Percentiles rank a stretch among this genome's conserved stretches.
These are phyloP conservation scores for Anser cygnoides DNA, from an alignment of 2,113 vertebrate genomes.

Conservation along the genomic window DNA sequence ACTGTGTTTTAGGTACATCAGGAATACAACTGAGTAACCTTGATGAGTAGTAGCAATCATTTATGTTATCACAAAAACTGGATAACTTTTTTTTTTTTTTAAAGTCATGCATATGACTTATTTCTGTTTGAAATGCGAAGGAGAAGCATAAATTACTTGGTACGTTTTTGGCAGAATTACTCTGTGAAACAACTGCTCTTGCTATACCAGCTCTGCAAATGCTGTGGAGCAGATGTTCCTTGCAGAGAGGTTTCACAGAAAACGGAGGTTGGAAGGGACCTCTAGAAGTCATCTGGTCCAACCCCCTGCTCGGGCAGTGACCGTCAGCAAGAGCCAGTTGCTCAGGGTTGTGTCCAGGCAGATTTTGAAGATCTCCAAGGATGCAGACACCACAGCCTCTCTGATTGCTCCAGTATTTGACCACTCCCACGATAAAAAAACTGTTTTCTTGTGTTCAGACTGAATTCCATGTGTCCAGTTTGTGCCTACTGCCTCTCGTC, in stretches of 20 bases:
- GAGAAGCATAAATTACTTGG: not conserved
- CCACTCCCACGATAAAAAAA: not conserved
- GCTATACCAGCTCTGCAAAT: not conserved
- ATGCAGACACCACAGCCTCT: not conserved
- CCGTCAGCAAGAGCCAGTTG: accelerated
- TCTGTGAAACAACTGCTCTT: constrained; percentile 3
- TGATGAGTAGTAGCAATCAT: not conserved
- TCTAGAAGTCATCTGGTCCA: not conserved
- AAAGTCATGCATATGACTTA: not conserved
- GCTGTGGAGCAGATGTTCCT: not conserved
- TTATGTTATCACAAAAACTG: not conserved
- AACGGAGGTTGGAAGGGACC: not conserved
- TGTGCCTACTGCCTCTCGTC: not conserved
- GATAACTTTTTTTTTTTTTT: not conserved
- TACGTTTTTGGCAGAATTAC: not conserved
- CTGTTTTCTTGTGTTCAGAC: accelerated
- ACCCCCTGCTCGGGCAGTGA: not conserved
- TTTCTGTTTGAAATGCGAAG: not conserved
- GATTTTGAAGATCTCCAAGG: not conserved
- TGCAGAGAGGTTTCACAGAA: not conserved
- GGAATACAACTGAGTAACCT: not conserved
- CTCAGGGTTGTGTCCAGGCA: not conserved
- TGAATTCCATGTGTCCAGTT: not conserved
- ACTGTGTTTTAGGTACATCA: not conserved
- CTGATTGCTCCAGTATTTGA: not conserved